Conservation (phyloP, 2,797 vertebrate species). For the Pangasius mekongensis region DNA sequence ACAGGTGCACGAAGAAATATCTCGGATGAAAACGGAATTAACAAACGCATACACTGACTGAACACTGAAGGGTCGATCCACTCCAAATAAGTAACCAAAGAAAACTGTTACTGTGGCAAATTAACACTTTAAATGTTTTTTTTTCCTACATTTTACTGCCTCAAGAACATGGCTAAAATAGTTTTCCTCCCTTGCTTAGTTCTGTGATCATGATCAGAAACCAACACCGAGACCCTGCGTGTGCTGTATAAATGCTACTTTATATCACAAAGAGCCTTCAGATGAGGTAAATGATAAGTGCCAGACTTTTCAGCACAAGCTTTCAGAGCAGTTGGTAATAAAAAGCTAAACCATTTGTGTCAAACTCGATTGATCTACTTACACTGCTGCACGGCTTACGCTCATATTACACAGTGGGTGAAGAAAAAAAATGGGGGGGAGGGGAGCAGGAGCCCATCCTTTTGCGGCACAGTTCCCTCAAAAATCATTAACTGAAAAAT, state of each 20-base stretch:
- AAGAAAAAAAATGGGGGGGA: neutral
- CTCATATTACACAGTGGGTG: conserved; percentile 14
- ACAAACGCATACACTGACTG: no score
- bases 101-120: neutral
- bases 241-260: neutral
- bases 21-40: no score
- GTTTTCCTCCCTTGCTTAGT: neutral
- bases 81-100: neutral
- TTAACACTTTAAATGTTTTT: neutral
- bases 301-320: neutral
- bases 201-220: neutral
- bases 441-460: conserved; percentile 34
- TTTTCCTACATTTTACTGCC: no score
- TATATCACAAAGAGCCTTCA: conserved; percentile 8
- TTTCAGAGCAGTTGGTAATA: neutral
- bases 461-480: conserved; percentile 50
- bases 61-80: no score
- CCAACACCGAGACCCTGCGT: neutral
- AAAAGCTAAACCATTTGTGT: neutral
- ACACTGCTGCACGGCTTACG: neutral
- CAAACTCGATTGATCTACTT: neutral
- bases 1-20: no score
- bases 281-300: neutral
- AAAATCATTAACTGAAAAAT: conserved; percentile 63
- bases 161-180: neutral